phyloP scores from a whole-genome alignment of 2,797 vertebrate species.

The Acanthornis magna region DNA sequence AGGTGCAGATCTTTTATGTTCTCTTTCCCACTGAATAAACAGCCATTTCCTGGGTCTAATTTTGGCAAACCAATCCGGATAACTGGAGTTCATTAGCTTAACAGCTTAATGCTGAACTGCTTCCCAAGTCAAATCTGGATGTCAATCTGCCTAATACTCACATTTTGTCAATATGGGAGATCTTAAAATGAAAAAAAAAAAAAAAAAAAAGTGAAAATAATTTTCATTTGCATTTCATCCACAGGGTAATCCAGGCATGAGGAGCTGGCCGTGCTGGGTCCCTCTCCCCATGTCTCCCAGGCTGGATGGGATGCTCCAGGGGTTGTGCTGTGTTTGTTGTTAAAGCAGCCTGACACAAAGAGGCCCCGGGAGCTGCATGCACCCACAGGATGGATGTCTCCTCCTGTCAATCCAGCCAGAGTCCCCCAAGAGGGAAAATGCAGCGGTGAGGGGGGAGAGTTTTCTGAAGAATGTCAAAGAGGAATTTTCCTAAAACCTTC shows the following conservation, averaged over 20 bases:
- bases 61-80: not conserved
- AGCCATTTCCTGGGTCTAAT: not conserved
- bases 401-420: conserved; percentile 43
- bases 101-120: not conserved
- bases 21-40: not conserved
- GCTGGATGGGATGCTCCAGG: conserved; percentile 46
- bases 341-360: conserved; percentile 69
- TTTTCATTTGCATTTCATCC: not conserved
- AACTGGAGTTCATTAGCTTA: not conserved
- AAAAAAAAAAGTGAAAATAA: fast-evolving
- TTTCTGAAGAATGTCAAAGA: not conserved
- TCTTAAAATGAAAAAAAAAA: not conserved
- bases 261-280: not conserved
- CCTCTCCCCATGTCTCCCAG: not conserved
- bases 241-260: not conserved
- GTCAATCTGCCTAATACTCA: not conserved
- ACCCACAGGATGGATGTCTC: conserved; percentile 41
- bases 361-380: conserved; percentile 20
- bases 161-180: not conserved
- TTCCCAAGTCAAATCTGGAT: not conserved
- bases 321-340: conserved; percentile 71
- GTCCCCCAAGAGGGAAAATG: not conserved
- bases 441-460: not conserved
- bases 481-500: conserved; percentile 34
- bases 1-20: not conserved